Evolutionary conservation across 2,888 invertebrate species (phyloP).

Genomic region (Leucophora obtusa): DNA sequence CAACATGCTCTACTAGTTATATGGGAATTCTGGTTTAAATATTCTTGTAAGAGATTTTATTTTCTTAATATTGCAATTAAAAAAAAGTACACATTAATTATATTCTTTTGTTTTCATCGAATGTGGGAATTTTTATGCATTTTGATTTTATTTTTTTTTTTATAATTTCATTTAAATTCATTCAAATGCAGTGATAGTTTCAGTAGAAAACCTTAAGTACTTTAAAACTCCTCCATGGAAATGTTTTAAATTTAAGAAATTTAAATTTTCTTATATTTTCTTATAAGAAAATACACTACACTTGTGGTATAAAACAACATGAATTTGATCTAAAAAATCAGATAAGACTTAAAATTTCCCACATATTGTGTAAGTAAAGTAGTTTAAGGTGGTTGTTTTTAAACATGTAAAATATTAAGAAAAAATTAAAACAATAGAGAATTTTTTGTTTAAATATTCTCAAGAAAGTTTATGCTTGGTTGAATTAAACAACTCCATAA

Average conservation of each 20-base stretch:
- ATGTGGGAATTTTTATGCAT: slow-evolving; percentile 61
- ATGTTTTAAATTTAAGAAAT: slow-evolving; percentile 29
- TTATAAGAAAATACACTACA: slow-evolving; percentile 49
- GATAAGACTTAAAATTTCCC: slow-evolving; percentile 57
- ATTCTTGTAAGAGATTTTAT: neutral
- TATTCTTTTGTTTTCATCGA: slow-evolving; percentile 9
- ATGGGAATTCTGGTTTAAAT: neutral
- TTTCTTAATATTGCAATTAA: slow-evolving; percentile 43
- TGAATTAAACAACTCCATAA: slow-evolving; percentile 36
- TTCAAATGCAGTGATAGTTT: slow-evolving; percentile 34
- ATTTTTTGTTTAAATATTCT: slow-evolving; percentile 55
- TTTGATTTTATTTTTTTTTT: slow-evolving; percentile 38
- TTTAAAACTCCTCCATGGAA: slow-evolving; percentile 51
- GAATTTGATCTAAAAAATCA: slow-evolving; percentile 54
- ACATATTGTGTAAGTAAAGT: slow-evolving; percentile 45
- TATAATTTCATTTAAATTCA: slow-evolving; percentile 37
- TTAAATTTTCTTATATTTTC: slow-evolving; percentile 56
- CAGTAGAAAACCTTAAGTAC: slow-evolving; percentile 20
- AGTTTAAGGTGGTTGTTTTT: slow-evolving; percentile 46
- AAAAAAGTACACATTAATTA: slow-evolving; percentile 45
- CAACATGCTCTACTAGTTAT: neutral
- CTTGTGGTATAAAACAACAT: neutral
- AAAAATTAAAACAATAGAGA: slow-evolving; percentile 44
- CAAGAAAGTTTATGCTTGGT: slow-evolving; percentile 58
- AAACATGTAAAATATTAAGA: slow-evolving; percentile 7